Percentiles rank a stretch among this genome's conserved stretches.
Evolutionary conservation across 2,888 invertebrate genomes (phyloP).

Genomic region (Tenodera sinensis): DNA sequence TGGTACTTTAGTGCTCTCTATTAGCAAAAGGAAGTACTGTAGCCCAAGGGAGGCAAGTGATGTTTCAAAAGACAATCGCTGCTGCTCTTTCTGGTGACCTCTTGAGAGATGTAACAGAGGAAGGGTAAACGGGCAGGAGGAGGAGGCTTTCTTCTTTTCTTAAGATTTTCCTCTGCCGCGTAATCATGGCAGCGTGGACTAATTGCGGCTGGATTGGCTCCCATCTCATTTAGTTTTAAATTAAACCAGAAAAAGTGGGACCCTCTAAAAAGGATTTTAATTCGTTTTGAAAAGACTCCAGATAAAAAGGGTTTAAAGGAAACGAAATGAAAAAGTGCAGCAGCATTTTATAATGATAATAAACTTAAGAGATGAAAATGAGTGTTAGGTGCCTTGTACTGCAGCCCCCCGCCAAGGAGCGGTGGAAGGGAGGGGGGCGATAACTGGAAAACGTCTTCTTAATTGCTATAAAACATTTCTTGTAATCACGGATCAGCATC

Average conservation of each 20-base stretch:
- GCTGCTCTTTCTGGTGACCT: neutral
- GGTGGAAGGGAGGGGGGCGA: neutral
- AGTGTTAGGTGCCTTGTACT: neutral
- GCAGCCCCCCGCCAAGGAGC: neutral
- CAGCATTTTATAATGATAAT: conserved; percentile 17
- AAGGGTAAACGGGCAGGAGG: neutral
- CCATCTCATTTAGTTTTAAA: conserved; percentile 16
- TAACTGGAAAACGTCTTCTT: conserved; percentile 18
- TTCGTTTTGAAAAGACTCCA: conserved; percentile 1
- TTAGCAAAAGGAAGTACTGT: neutral
- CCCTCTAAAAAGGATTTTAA: neutral
- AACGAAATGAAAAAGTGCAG: neutral
- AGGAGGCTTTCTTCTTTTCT: neutral
- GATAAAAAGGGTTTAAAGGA: neutral
- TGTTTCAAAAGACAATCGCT: neutral
- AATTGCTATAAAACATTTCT: conserved; percentile 20
- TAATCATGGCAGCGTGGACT: conserved; percentile 2
- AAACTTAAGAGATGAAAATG: conserved; percentile 1
- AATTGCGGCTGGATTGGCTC: conserved; percentile 12
- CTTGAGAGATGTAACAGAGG: neutral
- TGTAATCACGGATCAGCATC: conserved; percentile 17
- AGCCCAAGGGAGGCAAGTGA: neutral
- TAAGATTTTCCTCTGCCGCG: neutral
- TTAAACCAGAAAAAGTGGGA: conserved; percentile 7
- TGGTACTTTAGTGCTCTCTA: neutral